Evolutionary conservation across 1,140 invertebrate species (phyloP).

Genomic region (Scaptomyza montana): DNA sequence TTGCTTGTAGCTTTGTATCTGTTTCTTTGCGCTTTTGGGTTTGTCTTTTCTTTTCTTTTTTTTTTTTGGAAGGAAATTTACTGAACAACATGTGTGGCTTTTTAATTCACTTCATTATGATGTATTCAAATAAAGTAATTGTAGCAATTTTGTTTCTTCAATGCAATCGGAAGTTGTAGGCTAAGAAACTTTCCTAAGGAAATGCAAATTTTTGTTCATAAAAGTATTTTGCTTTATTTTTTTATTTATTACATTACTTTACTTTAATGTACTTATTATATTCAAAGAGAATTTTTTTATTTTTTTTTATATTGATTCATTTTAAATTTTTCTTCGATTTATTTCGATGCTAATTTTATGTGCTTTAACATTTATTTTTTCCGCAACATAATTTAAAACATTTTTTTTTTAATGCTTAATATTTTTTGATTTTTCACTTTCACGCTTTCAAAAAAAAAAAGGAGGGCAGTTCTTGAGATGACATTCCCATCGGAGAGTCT

Average conservation of each 20-base stretch:
- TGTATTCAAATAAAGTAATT: constrained; percentile 57
- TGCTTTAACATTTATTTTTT: background rate
- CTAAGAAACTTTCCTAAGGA: background rate
- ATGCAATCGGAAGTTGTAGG: too few relatives aligned
- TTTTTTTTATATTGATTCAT: too few relatives aligned
- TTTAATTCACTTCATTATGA: constrained; percentile 78
- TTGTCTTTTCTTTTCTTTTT: constrained; percentile 9
- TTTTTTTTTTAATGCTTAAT: background rate
- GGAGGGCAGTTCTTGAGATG: constrained; percentile 35
- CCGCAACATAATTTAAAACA: background rate
- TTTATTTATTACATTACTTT: too few relatives aligned
- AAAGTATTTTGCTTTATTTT: too few relatives aligned
- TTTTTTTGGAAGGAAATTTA: constrained; percentile 38
- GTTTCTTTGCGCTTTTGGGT: constrained; percentile 14
- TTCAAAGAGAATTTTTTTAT: too few relatives aligned
- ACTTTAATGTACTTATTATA: too few relatives aligned
- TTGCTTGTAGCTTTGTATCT: constrained; percentile 51
- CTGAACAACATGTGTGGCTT: constrained; percentile 76
- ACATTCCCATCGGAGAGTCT: constrained; percentile 28
- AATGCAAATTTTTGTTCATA: too few relatives aligned
- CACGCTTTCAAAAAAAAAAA: constrained; percentile 12
- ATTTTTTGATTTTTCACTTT: constrained; percentile 12
- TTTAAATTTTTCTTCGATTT: too few relatives aligned
- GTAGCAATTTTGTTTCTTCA: background rate
- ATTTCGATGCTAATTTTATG: too few relatives aligned